Conservation (phyloP, 2,888 invertebrate species). For the Drosophila subquinaria region DNA sequence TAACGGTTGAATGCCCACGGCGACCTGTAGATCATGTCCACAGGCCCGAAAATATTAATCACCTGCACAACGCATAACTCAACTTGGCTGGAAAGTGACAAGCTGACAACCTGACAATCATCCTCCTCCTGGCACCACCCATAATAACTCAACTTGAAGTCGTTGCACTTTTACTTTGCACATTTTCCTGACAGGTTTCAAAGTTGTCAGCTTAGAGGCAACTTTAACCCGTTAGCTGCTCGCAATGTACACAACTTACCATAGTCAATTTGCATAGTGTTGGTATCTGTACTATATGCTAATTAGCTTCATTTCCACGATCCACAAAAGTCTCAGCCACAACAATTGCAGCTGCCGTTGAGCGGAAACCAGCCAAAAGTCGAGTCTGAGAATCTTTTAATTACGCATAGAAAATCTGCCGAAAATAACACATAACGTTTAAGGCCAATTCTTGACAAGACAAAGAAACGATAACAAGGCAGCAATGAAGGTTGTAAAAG, state of each 20-base stretch:
- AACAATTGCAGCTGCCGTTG: constrained; percentile 63
- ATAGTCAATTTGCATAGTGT: constrained; percentile 38
- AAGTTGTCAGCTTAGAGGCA: constrained; percentile 10
- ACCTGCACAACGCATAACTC: constrained; percentile 37
- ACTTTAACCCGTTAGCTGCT: constrained; percentile 22
- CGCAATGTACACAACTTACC: constrained; percentile 29
- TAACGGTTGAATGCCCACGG: constrained; percentile 46
- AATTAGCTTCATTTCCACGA: constrained; percentile 80
- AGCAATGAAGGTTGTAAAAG: constrained; percentile 36
- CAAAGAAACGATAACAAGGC: constrained; percentile 49
- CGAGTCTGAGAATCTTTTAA: constrained; percentile 71
- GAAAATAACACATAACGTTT: constrained; percentile 29
- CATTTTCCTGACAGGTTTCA: constrained; percentile 41
- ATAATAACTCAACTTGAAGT: constrained; percentile 21
- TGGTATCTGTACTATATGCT: constrained; percentile 49
- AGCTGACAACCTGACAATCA: constrained; percentile 6
- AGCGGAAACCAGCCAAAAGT: constrained; percentile 62
- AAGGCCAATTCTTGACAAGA: constrained; percentile 67
- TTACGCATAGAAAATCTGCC: constrained; percentile 53
- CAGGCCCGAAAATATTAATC: constrained; percentile 30
- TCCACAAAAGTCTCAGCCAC: constrained; percentile 64
- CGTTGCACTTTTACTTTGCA: constrained; percentile 38
- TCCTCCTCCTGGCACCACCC: constrained; percentile 20
- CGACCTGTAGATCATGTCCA: constrained; percentile 36
- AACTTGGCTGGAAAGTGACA: constrained; percentile 21